These are phyloP conservation scores for Asarcornis scutulata DNA, from an alignment of 2,113 vertebrate genomes.

Conservation along the genomic window DNA sequence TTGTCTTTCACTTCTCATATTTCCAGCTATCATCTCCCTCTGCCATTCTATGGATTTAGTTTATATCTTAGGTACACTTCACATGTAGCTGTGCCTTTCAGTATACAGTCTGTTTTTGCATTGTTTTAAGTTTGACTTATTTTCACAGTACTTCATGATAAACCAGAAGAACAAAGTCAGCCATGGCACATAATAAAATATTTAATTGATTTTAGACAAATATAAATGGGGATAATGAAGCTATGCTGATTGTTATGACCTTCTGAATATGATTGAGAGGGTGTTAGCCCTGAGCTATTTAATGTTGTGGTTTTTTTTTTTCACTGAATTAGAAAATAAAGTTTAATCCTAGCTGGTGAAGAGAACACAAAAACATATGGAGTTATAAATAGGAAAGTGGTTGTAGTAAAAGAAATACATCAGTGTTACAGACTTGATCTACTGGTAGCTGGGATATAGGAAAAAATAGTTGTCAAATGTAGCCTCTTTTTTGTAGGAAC, in stretches of 20 bases:
- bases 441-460: neutral
- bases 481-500: neutral
- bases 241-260: neutral
- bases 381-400: neutral
- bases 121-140: neutral
- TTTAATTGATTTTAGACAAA: neutral
- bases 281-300: neutral
- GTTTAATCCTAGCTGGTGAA: neutral
- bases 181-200: neutral
- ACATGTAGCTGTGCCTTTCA: neutral
- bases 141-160: neutral
- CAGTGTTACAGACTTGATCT: neutral
- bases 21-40: neutral
- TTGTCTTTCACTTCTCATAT: constrained; percentile 14
- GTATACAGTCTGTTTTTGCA: neutral
- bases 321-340: neutral
- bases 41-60: neutral
- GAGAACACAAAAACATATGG: neutral
- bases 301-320: neutral
- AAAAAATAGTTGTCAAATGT: neutral
- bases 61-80: neutral
- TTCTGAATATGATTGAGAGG: neutral
- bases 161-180: neutral
- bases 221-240: neutral
- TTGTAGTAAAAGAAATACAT: neutral